These are phyloP conservation scores for Athripsodes cinereus DNA, from an alignment of 2,888 invertebrate genomes.

Conservation along the genomic window DNA sequence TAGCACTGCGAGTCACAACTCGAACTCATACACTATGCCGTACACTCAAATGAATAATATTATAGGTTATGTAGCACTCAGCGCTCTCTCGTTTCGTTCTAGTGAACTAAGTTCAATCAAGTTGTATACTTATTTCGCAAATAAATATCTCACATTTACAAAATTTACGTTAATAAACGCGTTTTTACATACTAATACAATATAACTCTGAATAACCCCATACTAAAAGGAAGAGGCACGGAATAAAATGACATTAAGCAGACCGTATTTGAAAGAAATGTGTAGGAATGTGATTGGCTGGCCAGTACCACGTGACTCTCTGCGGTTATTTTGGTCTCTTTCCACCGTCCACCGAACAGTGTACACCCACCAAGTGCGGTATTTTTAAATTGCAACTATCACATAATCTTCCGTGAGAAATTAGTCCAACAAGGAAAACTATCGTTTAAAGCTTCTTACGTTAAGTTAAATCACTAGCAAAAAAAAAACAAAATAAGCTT, in stretches of 20 bases:
- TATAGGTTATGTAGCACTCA: conserved; percentile 16
- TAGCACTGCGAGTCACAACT: too few species aligned
- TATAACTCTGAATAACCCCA: too few species aligned
- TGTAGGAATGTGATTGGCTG: conserved; percentile 50
- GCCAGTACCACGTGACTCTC: conserved; percentile 46
- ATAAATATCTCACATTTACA: neutral
- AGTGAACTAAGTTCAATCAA: conserved; percentile 29
- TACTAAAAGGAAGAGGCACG: neutral
- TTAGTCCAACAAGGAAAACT: too few species aligned
- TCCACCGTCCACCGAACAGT: conserved; percentile 14
- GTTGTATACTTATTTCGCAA: conserved; percentile 28
- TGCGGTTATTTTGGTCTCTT: conserved; percentile 44
- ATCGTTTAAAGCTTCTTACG: too few species aligned
- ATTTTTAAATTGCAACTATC: conserved; percentile 43
- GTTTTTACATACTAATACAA: too few species aligned
- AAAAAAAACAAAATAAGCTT: too few species aligned
- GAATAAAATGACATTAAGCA: neutral
- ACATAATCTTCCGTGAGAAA: neutral
- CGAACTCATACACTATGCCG: too few species aligned
- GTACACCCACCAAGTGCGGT: conserved; percentile 51
- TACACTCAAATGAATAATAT: neutral
- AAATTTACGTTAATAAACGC: neutral
- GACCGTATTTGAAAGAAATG: conserved; percentile 37
- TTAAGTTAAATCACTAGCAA: too few species aligned
- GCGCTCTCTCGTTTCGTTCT: conserved; percentile 26